Evolutionary conservation across 1,140 invertebrate species (phyloP), one percentile per base, ranked within the genome.

Genomic region (Aphelinus atriplicis): DNA sequence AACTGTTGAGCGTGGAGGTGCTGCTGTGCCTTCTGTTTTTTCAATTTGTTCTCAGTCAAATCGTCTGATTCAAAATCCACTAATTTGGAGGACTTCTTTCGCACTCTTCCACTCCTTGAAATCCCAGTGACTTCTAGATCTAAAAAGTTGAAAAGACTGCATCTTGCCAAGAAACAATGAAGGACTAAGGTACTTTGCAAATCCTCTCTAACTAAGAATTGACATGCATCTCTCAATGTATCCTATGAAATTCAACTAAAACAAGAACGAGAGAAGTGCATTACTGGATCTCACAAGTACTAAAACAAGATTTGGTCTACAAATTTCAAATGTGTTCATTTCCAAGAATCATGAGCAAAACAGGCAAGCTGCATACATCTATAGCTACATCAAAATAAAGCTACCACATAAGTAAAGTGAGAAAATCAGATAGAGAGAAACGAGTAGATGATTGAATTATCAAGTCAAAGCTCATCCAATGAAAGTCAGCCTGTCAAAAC

Each of bases 1-100:
- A 87, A 73, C 75, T 87, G 87, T 57, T 86, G 83, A 9, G 81
- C 83, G 65, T 86, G 87, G 60, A 82, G 71, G 64, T 85, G 87
- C 60, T 86, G 87, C 72, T 86, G 80, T 7, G 82, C 78, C 80
- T 87, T 86, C 67, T 87, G 85, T 47, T 82, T 80, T 48, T 87
- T 87, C 45, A 87, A 82, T 72, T 88, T 88, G 48, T 82, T 86
- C 65, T 90, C 90, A 6, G 88, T 84, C 67, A 84, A 78, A 79
- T 96, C 94, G 84, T 97, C 95, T 1, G 95, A 95, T 83, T 97
- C 95, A 88, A 96, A 97, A 85, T 97, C 96, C 84, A 96, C 93
- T 7, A 98, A 88, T 85, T 98, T 98, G 0, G 96, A 96, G 5
- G 96, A 97, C 85, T 98, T 98, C 87, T 98, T 98, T 57, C 96